Percentiles rank a stretch among this genome's conserved stretches.
Evolutionary conservation across 2,797 vertebrate species (phyloP).

Genomic region (Bucorvus abyssinicus): DNA sequence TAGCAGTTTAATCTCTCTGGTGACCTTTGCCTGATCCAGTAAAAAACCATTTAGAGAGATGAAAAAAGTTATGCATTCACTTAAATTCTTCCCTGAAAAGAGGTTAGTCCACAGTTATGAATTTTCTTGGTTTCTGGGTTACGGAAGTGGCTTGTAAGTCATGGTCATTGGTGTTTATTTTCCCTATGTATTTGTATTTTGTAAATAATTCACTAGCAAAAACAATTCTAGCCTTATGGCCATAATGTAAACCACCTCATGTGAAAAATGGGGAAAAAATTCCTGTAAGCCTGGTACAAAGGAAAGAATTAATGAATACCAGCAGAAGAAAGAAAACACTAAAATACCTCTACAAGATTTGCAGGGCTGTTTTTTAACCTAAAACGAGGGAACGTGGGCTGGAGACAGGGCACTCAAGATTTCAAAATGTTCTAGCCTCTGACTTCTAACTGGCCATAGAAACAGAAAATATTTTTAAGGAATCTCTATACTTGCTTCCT

Average conservation of each 20-base stretch:
- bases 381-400: not conserved
- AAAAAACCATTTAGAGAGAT: not conserved
- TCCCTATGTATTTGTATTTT: not conserved
- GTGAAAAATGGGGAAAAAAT: not conserved
- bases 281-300: not conserved
- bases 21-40: conserved; percentile 9
- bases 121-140: not conserved
- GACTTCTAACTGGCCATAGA: not conserved
- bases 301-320: not conserved
- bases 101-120: not conserved
- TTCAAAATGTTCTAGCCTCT: not conserved
- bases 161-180: not conserved
- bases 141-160: not conserved
- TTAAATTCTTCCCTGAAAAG: not conserved
- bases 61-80: not conserved
- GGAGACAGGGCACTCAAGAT: not conserved
- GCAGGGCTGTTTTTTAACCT: not conserved
- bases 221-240: not conserved
- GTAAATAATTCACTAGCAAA: not conserved
- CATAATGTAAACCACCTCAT: not conserved
- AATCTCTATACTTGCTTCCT: not conserved
- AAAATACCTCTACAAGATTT: not conserved
- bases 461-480: not conserved
- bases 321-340: not conserved
- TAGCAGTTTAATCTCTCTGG: not conserved